Conservation (phyloP, 2,113 vertebrate species). For the Esox niger region DNA sequence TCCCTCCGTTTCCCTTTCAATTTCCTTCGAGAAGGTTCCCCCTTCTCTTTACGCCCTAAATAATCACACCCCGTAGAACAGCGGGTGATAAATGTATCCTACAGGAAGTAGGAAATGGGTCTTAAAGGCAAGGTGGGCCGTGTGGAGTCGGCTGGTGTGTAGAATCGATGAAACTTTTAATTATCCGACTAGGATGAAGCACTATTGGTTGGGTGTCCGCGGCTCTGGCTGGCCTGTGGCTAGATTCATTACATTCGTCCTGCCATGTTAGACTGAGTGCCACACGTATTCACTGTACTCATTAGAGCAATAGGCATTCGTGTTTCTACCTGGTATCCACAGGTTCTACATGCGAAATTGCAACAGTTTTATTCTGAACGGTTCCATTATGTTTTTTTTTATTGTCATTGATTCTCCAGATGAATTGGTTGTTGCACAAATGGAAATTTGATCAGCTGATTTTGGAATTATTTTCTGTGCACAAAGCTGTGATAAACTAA, state of each 20-base stretch:
- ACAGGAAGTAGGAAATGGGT: conserved; percentile 64
- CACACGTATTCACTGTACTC: conserved; percentile 31
- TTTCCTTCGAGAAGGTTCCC: conserved; percentile 57
- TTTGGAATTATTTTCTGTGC: background rate
- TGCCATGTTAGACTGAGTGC: conserved; percentile 24
- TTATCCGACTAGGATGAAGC: conserved; percentile 60
- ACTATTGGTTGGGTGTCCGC: conserved; percentile 43
- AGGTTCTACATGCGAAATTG: background rate
- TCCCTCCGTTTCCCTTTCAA: conserved; percentile 32
- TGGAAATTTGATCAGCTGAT: background rate
- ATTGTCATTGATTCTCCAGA: background rate
- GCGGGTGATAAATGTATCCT: conserved; percentile 70
- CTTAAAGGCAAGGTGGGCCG: conserved; percentile 37
- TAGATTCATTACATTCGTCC: conserved; percentile 47
- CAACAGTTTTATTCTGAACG: background rate
- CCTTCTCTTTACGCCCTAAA: conserved; percentile 55
- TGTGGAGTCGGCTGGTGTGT: conserved; percentile 10
- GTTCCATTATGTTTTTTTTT: conserved; percentile 1
- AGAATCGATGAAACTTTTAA: conserved; percentile 72
- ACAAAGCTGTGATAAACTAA: background rate
- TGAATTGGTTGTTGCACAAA: background rate
- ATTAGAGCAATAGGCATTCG: conserved; percentile 17
- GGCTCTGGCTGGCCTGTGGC: conserved; percentile 27
- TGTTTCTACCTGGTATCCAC: background rate
- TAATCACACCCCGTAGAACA: conserved; percentile 62